Percentiles rank a stretch among this genome's conserved stretches.
These are phyloP conservation scores for Anarrhichthys ocellatus DNA, from an alignment of 2,113 vertebrate species.

Conservation along the genomic window DNA sequence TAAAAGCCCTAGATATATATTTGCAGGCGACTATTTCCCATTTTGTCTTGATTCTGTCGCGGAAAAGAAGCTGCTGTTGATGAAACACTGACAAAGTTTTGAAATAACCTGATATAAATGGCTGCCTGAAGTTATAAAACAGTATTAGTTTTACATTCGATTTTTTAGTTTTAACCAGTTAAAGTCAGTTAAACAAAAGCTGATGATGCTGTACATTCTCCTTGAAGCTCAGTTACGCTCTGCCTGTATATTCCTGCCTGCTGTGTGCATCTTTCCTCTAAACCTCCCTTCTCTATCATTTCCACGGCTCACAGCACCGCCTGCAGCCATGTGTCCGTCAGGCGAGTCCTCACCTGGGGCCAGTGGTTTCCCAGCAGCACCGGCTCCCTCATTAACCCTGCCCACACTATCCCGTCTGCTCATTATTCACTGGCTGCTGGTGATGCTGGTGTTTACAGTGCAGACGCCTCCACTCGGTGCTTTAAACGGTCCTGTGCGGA, in stretches of 20 bases:
- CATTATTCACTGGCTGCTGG: not conserved
- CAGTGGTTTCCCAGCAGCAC: conserved; percentile 9
- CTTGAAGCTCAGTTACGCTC: not conserved
- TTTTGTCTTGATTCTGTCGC: not conserved
- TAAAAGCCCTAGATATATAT: not conserved
- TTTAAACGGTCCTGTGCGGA: not conserved
- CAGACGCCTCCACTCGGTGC: not conserved
- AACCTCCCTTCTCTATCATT: not conserved
- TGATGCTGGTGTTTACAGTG: not conserved
- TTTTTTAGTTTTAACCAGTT: not conserved
- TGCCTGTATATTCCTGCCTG: not conserved
- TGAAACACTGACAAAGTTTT: not conserved
- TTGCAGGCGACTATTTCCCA: not conserved
- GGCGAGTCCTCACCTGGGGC: conserved; percentile 40
- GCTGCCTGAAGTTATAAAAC: not conserved
- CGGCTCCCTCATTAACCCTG: conserved; percentile 43
- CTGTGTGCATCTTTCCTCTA: not conserved
- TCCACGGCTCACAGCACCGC: conserved; percentile 36
- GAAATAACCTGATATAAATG: not conserved
- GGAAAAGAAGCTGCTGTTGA: not conserved
- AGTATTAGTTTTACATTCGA: not conserved
- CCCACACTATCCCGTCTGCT: not conserved
- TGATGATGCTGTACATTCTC: not conserved
- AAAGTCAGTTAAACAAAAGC: not conserved
- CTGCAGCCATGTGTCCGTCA: conserved; percentile 46